These are phyloP conservation scores for Glyphotaelius pellucidus DNA, from an alignment of 2,888 invertebrate species.

Conservation along the genomic window DNA sequence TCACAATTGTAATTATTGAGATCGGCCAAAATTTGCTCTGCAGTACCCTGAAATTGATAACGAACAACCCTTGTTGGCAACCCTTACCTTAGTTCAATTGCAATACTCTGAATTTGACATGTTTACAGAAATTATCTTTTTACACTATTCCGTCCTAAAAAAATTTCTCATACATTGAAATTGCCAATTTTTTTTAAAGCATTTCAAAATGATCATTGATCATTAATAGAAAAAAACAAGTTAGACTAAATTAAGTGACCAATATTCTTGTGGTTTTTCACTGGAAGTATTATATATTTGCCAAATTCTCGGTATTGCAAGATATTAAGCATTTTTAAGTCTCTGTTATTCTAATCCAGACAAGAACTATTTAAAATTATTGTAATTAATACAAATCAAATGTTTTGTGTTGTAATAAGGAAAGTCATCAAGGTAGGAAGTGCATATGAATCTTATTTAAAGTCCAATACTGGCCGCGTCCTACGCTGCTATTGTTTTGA, in stretches of 20 bases:
- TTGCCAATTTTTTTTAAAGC: too few relatives aligned
- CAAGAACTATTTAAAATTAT: neutral
- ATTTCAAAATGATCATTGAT: too few relatives aligned
- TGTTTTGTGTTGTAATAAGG: neutral
- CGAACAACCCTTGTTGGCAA: too few relatives aligned
- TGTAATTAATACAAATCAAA: neutral
- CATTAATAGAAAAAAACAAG: too few relatives aligned
- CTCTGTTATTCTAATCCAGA: neutral
- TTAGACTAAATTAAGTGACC: too few relatives aligned
- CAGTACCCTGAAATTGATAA: too few relatives aligned
- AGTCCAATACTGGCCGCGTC: neutral
- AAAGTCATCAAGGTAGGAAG: neutral
- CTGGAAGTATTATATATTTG: neutral
- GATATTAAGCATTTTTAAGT: neutral
- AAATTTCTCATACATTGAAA: neutral
- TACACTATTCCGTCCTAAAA: neutral
- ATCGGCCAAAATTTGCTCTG: too few relatives aligned
- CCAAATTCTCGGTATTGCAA: neutral
- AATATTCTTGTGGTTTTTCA: neutral
- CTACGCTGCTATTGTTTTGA: neutral
- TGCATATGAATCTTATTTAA: neutral
- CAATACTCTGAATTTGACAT: neutral
- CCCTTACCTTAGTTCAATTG: neutral
- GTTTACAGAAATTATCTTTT: neutral
- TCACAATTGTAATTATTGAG: too few relatives aligned